Percentiles rank a stretch among this genome's conserved stretches.
Evolutionary conservation across 2,113 vertebrate species (phyloP).

Genomic region (Ceuthmochares aereus): DNA sequence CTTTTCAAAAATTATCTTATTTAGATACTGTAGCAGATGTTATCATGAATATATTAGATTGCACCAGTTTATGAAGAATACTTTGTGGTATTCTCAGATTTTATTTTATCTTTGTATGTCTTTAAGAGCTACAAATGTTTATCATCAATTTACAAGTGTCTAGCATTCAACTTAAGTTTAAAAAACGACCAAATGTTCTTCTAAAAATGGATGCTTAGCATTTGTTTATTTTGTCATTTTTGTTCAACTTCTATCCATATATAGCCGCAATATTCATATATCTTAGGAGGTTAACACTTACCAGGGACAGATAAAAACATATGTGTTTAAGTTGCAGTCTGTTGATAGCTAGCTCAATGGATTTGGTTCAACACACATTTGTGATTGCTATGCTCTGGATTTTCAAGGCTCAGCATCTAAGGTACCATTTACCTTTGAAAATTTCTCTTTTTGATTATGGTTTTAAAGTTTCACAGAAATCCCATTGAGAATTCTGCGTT

Average conservation of each 20-base stretch:
- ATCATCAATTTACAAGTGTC: neutral
- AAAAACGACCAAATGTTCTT: neutral
- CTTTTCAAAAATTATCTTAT: constrained; percentile 17
- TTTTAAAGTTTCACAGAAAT: neutral
- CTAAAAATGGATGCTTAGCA: neutral
- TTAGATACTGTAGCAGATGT: constrained; percentile 1
- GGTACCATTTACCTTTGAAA: neutral
- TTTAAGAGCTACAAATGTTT: neutral
- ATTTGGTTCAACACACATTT: neutral
- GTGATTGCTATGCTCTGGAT: neutral
- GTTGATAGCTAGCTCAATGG: neutral
- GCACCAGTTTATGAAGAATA: neutral
- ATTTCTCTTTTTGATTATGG: neutral
- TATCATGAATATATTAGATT: constrained; percentile 6
- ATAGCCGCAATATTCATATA: neutral
- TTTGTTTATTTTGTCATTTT: neutral
- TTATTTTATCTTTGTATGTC: neutral
- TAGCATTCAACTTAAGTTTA: neutral
- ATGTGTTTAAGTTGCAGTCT: neutral
- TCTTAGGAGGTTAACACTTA: neutral
- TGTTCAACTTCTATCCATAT: neutral
- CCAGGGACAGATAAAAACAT: neutral
- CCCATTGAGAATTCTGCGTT: neutral
- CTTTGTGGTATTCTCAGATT: neutral
- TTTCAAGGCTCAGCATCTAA: neutral